Base-by-base conservation (phyloP, 2,797 vertebrate genomes). In the Jordanella pulchra region DNA sequence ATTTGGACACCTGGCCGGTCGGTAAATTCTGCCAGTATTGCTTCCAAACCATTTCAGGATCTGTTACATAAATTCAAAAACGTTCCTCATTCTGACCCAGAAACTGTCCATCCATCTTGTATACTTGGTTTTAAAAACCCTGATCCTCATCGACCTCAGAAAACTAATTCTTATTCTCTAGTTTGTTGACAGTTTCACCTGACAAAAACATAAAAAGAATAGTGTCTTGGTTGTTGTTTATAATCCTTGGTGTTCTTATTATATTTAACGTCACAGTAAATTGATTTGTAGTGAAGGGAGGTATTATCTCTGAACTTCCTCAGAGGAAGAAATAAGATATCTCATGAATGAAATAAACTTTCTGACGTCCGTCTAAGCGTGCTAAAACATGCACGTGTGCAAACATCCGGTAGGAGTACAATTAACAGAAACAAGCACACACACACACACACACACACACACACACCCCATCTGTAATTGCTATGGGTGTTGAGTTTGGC, bases 401-500 rank as follows among this genome's bases (percentile, higher is more conserved):
- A 48, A 65, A 28, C 64, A 47, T 65, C 64, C 64, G 18, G 25
- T 4, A 18, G 47, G 64, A 66, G 30, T 50, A 48, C 23, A 11
- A 66, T 30, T 48, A 66, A 69, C 48, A 74, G 50, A 74, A 69
- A 82, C 68, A 79, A 69, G 75, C 69, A 78, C 68, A 30, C 65
- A 67, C 60, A 79, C 65, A 82, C 71, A 45, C 66, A 61, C 64
- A 58, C 47, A 71, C 58, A 56, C 56, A 51, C 35, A 64, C 44
- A 71, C 73, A 72, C 58, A 63, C 48, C 69, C 70, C 73, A 72
- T 77, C 68, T 87, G 60, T 63, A 85, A 89, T 87, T 87, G 68
- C 78, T 25, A 39, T 73, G 77, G 65, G 75, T 76, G 84, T 74
- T 30, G 35, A 64, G 65, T 69, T 78, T 39, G 54, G 56, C 60